Base-by-base conservation (phyloP, 2,113 vertebrate species). In the Neolamprologus brichardi region DNA sequence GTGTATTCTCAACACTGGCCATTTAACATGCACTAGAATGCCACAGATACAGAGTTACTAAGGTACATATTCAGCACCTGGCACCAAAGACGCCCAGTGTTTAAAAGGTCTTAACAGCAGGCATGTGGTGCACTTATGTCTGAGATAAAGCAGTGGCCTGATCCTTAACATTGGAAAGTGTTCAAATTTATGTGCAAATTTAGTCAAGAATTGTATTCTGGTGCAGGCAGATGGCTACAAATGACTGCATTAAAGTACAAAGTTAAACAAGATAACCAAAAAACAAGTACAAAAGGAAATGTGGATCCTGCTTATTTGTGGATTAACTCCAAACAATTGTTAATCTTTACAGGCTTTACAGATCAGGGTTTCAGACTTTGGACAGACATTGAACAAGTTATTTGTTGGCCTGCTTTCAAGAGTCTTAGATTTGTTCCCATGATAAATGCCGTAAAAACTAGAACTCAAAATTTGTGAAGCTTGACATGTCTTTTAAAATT, bases 331-430 rank as follows among this genome's bases (percentile, higher is more conserved):
- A 1, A 30, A 51, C 4, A 39, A 79, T 75, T 82, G n/a, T 14
- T 85, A 79, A 84, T 79, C 58, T 81, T 4, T 83, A 17, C 28
- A 49, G 41, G 75, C 7, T 58, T 37, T 72, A 52, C 25, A 78
- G 62, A 81, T 79, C 8, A 9, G n/a, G 77, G 58, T 5, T 56
- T 41, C 2, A 77, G 12, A 49, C 84, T 62, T 70, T 17, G 83
- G 18, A 28, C 18, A 4, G 25, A 62, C 44, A 20, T 12, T 58
- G 17, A 58, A 20, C 7, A 2, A 7, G 15, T 4, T 85, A 0
- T 83, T 70, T 17, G 13, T 30, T 81, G 49, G 2, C 34, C 7
- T 62, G 1, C 49, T 60, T 28, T 30, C 8, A 32, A 13, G 17
- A 7, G 41, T 12, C 3, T 41, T n/a, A 15, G 9, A 7, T 79